Evolutionary conservation across 2,797 vertebrate genomes (phyloP), one percentile per base, ranked within the genome.

Genomic region (Luscinia megarhynchos): DNA sequence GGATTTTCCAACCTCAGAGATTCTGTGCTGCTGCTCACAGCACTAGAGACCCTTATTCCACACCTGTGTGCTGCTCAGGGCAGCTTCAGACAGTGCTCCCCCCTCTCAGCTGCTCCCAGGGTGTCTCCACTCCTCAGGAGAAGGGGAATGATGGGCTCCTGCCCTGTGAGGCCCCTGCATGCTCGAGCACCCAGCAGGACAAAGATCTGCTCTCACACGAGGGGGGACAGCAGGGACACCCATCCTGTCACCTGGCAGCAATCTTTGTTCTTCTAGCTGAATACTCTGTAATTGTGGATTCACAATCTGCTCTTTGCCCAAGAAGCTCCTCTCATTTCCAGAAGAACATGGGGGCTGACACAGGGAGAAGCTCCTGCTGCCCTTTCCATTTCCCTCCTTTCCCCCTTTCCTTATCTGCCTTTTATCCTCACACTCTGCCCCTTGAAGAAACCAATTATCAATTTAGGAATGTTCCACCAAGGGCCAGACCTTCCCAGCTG

Each of bases 91-190:
- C 26, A 34, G 16, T 17, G 53, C 1, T 72, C 15, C 29, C 17
- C n/a, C 5, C 12, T 27, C 46, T 34, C 51, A 30, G 20, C 0
- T 11, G 7, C 10, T 82, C 48, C n/a, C 74, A 23, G 29, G 5
- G 11, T 30, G 36, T n/a, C 74, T 38, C 62, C 6, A 8, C 24
- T 10, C 9, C 3, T 7, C 11, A 61, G 34, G 6, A 61, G 64
- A 59, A 73, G 48, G 14, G 41, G 24, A 32, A 50, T 43, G 51
- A 46, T 11, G 67, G 58, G 15, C 36, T 32, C 22, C 62, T 55
- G 67, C 50, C 54, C n/a, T 14, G 6, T 0, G 6, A 16, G 5
- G 29, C 4, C 9, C 15, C 40, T 1, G 3, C 27, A 38, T 10
- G n/a, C 46, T 12, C 0, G 3, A 61, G 64, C 20, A 75, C 16